Evolutionary conservation across 2,888 invertebrate genomes (phyloP).

Genomic region (Rotaria sp.): DNA sequence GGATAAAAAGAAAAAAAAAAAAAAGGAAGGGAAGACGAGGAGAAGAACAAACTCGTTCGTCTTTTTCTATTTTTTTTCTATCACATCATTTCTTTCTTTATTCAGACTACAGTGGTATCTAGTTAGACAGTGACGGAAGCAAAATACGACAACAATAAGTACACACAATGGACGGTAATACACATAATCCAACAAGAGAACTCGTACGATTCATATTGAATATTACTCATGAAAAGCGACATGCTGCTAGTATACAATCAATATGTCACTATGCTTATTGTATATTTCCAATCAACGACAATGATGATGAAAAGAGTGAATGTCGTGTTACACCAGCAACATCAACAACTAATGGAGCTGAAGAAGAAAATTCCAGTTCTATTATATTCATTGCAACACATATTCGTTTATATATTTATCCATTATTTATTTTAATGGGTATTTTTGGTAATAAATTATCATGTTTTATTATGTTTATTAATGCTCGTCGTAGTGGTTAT

Average conservation of each 20-base stretch:
- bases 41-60: neutral
- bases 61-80: neutral
- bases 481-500: neutral
- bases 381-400: neutral
- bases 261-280: neutral
- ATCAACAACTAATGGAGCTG: neutral
- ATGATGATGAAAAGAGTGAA: neutral
- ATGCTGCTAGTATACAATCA: neutral
- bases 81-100: neutral
- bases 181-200: neutral
- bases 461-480: neutral
- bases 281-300: neutral
- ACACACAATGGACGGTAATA: neutral
- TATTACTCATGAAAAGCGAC: neutral
- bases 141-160: neutral
- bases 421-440: neutral
- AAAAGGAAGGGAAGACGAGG: neutral
- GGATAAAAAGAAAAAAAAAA: neutral
- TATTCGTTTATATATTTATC: neutral
- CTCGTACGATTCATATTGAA: neutral
- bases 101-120: neutral
- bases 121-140: neutral
- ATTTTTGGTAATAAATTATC: slow-evolving; percentile 10
- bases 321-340: neutral
- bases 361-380: neutral